Evolutionary conservation across 2,888 invertebrate genomes (phyloP).

Genomic region (Eupithecia subumbrata): DNA sequence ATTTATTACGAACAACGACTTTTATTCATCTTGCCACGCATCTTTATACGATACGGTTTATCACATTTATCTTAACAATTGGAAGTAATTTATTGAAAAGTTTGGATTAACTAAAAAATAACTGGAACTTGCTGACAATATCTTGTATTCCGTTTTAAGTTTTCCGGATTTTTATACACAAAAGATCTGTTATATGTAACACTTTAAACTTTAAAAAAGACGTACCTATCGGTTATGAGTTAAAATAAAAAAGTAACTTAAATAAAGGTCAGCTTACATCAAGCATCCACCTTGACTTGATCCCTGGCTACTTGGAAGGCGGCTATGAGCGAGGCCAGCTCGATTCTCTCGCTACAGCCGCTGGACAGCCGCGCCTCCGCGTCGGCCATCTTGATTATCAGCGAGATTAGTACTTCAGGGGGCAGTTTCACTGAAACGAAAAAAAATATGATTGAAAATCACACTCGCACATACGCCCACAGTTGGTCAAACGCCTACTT

Average conservation of each 20-base stretch:
- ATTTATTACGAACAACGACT: constrained; percentile 1
- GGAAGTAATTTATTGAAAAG: neutral
- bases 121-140: neutral
- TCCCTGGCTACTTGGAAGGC: constrained; percentile 92
- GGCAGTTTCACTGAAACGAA: constrained; percentile 92
- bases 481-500: too few species aligned
- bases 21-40: neutral
- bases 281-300: constrained; percentile 62
- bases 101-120: too few species aligned
- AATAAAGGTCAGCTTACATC: constrained; percentile 21
- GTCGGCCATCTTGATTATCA: constrained; percentile 94
- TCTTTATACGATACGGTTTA: neutral
- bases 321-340: constrained; percentile 94
- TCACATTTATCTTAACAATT: neutral
- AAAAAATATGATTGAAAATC: neutral
- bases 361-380: constrained; percentile 93
- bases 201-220: neutral
- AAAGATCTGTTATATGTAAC: neutral
- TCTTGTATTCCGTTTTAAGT: neutral
- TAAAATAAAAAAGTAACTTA: neutral
- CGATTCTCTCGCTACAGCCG: constrained; percentile 95
- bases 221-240: neutral
- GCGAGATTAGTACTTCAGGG: constrained; percentile 88
- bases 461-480: too few species aligned
- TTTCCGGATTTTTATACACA: neutral